phyloP scores from a whole-genome alignment of 2,888 invertebrate species.

The Sminthurides aquaticus region DNA sequence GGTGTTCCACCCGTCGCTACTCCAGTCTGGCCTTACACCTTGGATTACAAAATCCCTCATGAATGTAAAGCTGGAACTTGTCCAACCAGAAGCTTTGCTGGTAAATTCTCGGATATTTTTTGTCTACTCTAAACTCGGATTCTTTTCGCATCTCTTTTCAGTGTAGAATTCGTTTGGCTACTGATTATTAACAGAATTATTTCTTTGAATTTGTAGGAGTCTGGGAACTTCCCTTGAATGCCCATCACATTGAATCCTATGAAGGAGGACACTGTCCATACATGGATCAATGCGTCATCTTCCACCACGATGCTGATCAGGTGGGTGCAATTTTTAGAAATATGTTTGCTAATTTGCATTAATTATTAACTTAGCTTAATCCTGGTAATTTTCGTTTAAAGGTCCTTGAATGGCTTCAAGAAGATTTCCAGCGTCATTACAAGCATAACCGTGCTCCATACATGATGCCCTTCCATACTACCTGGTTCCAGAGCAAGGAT shows the following conservation, averaged over 20 bases:
- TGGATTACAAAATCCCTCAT: constrained; percentile 86
- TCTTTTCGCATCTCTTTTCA: neutral
- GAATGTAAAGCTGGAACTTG: constrained; percentile 90
- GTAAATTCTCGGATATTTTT: constrained; percentile 47
- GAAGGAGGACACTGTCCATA: constrained; percentile 90
- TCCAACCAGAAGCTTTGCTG: constrained; percentile 79
- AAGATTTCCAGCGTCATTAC: constrained; percentile 77
- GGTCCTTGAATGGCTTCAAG: constrained; percentile 72
- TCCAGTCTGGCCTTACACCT: constrained; percentile 89
- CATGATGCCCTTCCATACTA: constrained; percentile 93
- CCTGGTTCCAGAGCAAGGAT: constrained; percentile 88
- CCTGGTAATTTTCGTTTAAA: too few species aligned
- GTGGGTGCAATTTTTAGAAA: constrained; percentile 50
- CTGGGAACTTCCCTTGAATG: constrained; percentile 88
- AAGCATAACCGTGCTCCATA: constrained; percentile 82
- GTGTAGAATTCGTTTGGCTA: neutral
- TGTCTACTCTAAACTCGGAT: neutral
- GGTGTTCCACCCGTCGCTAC: constrained; percentile 71
- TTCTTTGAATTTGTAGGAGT: constrained; percentile 52
- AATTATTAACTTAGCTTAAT: neutral
- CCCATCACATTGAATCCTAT: constrained; percentile 77
- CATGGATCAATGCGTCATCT: constrained; percentile 82
- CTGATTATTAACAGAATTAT: neutral
- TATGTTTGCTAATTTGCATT: too few species aligned
- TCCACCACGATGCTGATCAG: constrained; percentile 64